phyloP scores from a whole-genome alignment of 2,113 vertebrate species.

The Podocnemis expansa region DNA sequence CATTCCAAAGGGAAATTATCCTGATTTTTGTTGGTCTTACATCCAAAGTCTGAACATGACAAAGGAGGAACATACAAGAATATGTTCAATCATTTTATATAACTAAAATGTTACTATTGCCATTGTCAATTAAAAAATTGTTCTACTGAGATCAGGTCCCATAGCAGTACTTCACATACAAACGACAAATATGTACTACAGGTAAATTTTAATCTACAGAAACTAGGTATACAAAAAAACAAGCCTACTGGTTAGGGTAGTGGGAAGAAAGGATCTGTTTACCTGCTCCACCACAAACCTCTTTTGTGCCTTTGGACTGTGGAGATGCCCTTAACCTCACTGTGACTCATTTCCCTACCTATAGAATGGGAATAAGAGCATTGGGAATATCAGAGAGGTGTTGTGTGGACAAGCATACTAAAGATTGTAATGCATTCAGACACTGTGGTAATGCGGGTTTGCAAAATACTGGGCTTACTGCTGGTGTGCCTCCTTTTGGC shows the following conservation, averaged over 20 bases:
- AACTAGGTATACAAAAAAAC: not conserved
- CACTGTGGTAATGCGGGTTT: not conserved
- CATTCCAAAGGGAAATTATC: not conserved
- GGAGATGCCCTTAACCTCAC: not conserved
- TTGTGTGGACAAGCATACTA: not conserved
- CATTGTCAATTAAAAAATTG: not conserved
- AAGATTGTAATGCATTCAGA: not conserved
- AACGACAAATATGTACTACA: not conserved
- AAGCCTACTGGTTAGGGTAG: not conserved
- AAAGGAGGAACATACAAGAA: not conserved
- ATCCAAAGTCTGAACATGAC: not conserved
- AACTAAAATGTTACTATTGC: not conserved
- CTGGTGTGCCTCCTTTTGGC: not conserved
- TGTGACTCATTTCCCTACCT: not conserved
- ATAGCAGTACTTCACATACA: not conserved
- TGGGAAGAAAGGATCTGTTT: not conserved
- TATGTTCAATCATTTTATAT: not conserved
- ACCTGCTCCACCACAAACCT: not conserved
- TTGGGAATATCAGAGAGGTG: not conserved
- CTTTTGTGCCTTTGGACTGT: not conserved
- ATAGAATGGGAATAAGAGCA: not conserved
- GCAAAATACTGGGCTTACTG: not conserved
- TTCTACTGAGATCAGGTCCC: accelerated
- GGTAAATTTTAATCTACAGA: not conserved
- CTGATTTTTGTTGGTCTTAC: not conserved